Evolutionary conservation across 2,113 vertebrate genomes (phyloP).

Genomic region (Ibidorhyncha struthersii): DNA sequence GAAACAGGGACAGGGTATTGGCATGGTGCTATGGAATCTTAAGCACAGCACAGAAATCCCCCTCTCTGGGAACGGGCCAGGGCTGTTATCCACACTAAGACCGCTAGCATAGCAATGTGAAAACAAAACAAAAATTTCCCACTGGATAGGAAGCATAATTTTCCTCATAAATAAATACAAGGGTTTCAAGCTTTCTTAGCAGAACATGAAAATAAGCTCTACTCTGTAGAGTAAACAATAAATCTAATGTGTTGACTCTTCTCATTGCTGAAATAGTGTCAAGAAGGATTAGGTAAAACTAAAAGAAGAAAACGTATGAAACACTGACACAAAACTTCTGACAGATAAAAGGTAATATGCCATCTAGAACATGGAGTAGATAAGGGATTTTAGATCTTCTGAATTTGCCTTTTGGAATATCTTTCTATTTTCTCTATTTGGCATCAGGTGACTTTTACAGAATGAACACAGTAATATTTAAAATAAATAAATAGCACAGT

Average conservation of each 20-base stretch:
- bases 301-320: background rate
- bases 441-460: background rate
- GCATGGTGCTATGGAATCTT: background rate
- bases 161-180: background rate
- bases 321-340: background rate
- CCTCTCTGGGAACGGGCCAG: background rate
- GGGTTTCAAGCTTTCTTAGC: background rate
- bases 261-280: background rate
- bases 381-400: background rate
- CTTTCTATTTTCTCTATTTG: background rate
- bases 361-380: background rate
- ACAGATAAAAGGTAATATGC: background rate
- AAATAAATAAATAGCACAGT: background rate
- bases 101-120: background rate
- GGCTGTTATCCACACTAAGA: background rate
- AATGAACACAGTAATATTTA: background rate
- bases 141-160: background rate
- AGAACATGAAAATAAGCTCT: background rate
- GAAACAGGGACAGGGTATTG: background rate
- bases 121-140: background rate
- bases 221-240: background rate
- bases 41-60: background rate
- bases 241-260: background rate
- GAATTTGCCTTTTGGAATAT: background rate
- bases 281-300: background rate